Percentiles rank a stretch among this genome's conserved stretches.
These are phyloP conservation scores for Rotaria socialis DNA, from an alignment of 2,888 invertebrate genomes.

Conservation along the genomic window DNA sequence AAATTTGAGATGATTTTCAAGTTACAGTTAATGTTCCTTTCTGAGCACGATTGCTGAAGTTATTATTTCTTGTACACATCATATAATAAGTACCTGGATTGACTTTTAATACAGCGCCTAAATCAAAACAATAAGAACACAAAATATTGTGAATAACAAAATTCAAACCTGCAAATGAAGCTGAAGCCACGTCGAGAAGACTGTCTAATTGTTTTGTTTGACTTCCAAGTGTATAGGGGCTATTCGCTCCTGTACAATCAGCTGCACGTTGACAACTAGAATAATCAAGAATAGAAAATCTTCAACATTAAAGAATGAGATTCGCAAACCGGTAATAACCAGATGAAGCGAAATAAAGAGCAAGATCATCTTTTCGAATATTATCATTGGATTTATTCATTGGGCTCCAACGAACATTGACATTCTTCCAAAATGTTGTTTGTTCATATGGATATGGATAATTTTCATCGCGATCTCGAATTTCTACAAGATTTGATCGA, in stretches of 20 bases:
- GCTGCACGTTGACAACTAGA: constrained; percentile 50
- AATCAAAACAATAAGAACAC: not conserved
- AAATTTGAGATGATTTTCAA: not conserved
- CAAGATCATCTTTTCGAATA: constrained; percentile 51
- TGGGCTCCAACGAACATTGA: constrained; percentile 49
- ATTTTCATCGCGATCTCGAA: constrained; percentile 52
- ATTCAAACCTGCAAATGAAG: constrained; percentile 51
- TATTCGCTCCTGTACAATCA: constrained; percentile 41
- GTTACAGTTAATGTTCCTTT: constrained; percentile 38
- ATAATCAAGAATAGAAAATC: not conserved
- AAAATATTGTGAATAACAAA: not conserved
- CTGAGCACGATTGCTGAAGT: constrained; percentile 52
- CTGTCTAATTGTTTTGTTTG: constrained; percentile 50
- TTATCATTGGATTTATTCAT: not conserved
- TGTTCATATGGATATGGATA: constrained; percentile 55
- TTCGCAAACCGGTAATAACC: constrained; percentile 54
- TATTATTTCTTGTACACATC: constrained; percentile 58
- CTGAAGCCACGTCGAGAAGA: constrained; percentile 56
- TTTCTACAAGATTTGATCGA: constrained; percentile 55
- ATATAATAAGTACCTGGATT: constrained; percentile 54
- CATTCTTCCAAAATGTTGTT: constrained; percentile 55
- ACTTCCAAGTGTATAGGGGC: not conserved
- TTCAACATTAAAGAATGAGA: not conserved
- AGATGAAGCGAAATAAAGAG: constrained; percentile 54
- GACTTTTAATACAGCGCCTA: constrained; percentile 54